Base-by-base conservation (phyloP, 2,113 vertebrate species). In the Leucosticte australis region DNA sequence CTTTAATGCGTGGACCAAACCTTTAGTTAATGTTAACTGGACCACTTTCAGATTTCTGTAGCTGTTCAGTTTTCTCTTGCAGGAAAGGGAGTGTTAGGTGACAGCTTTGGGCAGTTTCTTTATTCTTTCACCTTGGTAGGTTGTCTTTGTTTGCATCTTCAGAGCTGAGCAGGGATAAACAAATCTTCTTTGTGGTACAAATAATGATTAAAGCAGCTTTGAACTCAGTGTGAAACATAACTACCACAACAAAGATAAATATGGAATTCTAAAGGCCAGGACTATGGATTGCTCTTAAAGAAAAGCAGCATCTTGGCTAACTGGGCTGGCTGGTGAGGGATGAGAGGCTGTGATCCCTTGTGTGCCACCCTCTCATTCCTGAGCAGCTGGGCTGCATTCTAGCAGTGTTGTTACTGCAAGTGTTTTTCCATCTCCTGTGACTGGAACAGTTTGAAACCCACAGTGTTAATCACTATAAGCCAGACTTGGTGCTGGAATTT, bases 121-220 rank as follows among this genome's bases (percentile, higher is more conserved):
- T 87, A 67, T 96, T 95, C 90, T 92, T 96, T 76, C 65, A 84
- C 80, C 79, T 95, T 96, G 78, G 65, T 90, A 83, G 46, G 70
- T 97, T 96, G 84, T 88, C 88, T 97, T 97, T 96, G 82, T 97
- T 96, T 96, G 83, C 74, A 70, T 94, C 69, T 10, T 94, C 27
- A 55, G 94, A 95, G 76, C 76, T 83, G 65, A 95, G 42, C 37
- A 55, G 73, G 63, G 71, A 87, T 96, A 96, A 97, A 97, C 79
- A 94, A 89, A 93, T 90, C 70, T 95, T 93, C 87, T 96, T 96
- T 96, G 93, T 97, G 94, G 91, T 94, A 90, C 91, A 97, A 96
- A 92, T 95, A 88, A 93, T 73, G 88, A 94, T 95, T 92, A 91
- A 96, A 97, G 91, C 37, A 91, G 89, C 92, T 89, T 83, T 89